Base-by-base conservation (phyloP, 2,888 invertebrate species). In the Tipula helvola region DNA sequence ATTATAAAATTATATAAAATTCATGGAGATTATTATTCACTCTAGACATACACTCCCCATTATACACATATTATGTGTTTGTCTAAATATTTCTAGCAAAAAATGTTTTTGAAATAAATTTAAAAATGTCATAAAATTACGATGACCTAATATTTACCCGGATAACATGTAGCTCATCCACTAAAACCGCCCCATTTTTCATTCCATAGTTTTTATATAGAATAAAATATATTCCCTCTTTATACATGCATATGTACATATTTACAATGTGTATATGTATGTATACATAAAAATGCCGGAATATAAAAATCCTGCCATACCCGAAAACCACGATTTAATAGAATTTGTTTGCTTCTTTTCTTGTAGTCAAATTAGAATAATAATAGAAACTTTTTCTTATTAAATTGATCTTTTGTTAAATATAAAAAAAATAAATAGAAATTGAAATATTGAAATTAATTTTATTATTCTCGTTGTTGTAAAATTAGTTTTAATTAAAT, bases 61-160 rank as follows among this genome's bases (percentile, higher is more conserved):
- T 57, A 18, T 57, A 57, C 10, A 8, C 10, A 8, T 57, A 52
- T n/a, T 13, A n/a, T 52, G 52, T 52, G 52, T 52, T 71, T 71
- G 71, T 71, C 71, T 71, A 71, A 18, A 71, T 71, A 28, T 12
- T 71, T 52, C 16, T 52, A 52, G 3, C 52, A 52, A 52, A 52
- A 71, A 71, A 71, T 71, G 71, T 71, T 71, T 71, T 71, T 71
- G 71, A 71, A 71, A 71, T 71, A 71, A 71, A 71, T 71, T 71
- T 71, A 10, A 71, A 71, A 71, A 71, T 71, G 71, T 71, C 71
- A 71, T 71, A 71, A 71, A 71, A 71, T 71, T 71, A 71, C 71
- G 71, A 71, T 71, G 71, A 71, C 71, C 71, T 71, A 71, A 18
- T 71, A 71, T 71, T n/a, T 71, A 12, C 71, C 71, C 71, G 28